Conservation (phyloP, 2,113 vertebrate genomes). For the Ctenomys sociabilis region DNA sequence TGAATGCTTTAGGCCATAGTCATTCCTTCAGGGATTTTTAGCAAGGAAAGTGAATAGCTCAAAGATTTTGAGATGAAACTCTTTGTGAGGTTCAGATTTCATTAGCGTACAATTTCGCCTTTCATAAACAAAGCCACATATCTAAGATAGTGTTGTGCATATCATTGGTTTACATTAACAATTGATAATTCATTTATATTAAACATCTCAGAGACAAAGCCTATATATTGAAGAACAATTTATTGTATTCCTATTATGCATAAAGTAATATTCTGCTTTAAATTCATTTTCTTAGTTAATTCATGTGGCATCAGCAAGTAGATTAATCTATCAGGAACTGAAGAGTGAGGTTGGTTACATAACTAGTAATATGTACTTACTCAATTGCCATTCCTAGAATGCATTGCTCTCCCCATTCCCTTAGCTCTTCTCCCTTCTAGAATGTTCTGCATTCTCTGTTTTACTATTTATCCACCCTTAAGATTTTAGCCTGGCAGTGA, state of each 20-base stretch:
- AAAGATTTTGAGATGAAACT: constrained; percentile 26
- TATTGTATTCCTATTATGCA: neutral
- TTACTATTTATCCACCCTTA: neutral
- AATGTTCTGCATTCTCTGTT: neutral
- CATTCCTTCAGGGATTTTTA: neutral
- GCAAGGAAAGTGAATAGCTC: neutral
- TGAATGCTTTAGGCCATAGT: neutral
- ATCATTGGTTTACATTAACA: neutral
- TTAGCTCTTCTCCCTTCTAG: neutral
- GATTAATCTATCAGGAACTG: neutral
- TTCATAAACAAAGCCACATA: constrained; percentile 24
- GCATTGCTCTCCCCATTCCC: neutral
- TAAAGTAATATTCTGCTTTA: neutral
- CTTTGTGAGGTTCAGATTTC: neutral
- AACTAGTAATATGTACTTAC: neutral
- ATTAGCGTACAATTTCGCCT: neutral
- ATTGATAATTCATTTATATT: neutral
- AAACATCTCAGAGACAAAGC: neutral
- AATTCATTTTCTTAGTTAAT: neutral
- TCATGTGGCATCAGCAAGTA: neutral
- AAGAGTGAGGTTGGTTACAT: neutral
- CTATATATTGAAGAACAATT: neutral
- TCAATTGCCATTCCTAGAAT: neutral
- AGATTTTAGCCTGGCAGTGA: neutral
- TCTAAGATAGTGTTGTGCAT: neutral